These are phyloP conservation scores for Fragum whitleyi DNA, from an alignment of 2,888 invertebrate genomes.

Conservation along the genomic window DNA sequence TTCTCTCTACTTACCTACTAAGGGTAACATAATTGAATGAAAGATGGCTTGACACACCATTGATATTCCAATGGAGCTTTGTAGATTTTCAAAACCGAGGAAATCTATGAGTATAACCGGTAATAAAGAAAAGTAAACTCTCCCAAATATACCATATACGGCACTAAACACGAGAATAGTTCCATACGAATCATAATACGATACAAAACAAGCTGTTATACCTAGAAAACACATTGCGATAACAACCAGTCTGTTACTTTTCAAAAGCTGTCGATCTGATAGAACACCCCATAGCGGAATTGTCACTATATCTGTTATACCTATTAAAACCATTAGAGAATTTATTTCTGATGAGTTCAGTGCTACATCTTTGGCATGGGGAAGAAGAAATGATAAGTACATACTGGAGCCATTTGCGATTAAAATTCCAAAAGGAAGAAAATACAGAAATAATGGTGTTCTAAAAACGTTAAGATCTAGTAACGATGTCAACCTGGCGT, in stretches of 20 bases:
- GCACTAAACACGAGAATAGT: constrained; percentile 62
- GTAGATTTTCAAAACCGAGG: constrained; percentile 68
- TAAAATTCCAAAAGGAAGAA: constrained; percentile 11
- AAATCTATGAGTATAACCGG: constrained; percentile 69
- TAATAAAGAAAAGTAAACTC: constrained; percentile 66
- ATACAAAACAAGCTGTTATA: constrained; percentile 33
- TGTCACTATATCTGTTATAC: constrained; percentile 50
- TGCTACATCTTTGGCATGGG: constrained; percentile 58
- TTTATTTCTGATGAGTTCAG: constrained; percentile 49
- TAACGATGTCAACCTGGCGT: background rate
- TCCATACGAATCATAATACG: constrained; percentile 54
- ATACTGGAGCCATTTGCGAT: constrained; percentile 19
- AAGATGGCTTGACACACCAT: constrained; percentile 60
- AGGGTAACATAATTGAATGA: constrained; percentile 54
- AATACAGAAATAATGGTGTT: constrained; percentile 17
- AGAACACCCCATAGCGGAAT: constrained; percentile 53
- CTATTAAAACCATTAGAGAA: constrained; percentile 48
- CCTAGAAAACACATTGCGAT: constrained; percentile 37
- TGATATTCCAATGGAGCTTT: constrained; percentile 63
- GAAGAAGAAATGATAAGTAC: constrained; percentile 51
- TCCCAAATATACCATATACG: constrained; percentile 65
- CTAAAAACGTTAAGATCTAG: background rate
- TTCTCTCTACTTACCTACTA: constrained; percentile 63
- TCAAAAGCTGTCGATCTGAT: constrained; percentile 50
- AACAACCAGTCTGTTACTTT: constrained; percentile 48